A percentile compares a stretch with the other conserved stretches of the same genome.
These are phyloP conservation scores for Sitobion miscanthi DNA, from an alignment of 1,140 invertebrate species.

Conservation along the genomic window DNA sequence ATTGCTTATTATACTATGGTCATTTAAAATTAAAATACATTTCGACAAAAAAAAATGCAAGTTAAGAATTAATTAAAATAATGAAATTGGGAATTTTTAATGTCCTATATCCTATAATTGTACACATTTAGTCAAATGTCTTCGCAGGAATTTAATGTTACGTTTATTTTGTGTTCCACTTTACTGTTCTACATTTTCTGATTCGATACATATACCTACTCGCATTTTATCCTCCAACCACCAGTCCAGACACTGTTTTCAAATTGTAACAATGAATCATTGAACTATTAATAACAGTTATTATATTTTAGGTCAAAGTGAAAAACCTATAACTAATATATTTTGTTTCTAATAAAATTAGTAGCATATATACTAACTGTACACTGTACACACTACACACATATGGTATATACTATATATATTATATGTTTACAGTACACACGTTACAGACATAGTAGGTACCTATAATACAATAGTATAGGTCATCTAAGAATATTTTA, in stretches of 20 bases:
- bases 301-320: neutral
- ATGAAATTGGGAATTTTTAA: neutral
- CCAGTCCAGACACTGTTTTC: neutral
- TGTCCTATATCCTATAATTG: neutral
- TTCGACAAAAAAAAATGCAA: neutral
- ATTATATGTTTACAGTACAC: neutral
- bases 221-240: neutral
- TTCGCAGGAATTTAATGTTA: neutral
- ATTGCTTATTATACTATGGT: neutral
- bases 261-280: neutral
- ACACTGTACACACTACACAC: neutral
- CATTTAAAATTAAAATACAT: neutral
- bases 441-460: neutral
- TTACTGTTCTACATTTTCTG: slow-evolving; percentile 6
- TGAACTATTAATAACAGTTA: neutral
- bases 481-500: neutral
- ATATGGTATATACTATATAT: neutral
- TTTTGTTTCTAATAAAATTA: neutral
- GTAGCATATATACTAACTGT: neutral
- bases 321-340: neutral
- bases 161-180: neutral
- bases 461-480: neutral
- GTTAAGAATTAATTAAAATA: neutral
- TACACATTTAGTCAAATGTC: neutral
- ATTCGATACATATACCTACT: neutral